Conservation (phyloP, 2,113 vertebrate genomes). For the Hippocampus guttulatus region DNA sequence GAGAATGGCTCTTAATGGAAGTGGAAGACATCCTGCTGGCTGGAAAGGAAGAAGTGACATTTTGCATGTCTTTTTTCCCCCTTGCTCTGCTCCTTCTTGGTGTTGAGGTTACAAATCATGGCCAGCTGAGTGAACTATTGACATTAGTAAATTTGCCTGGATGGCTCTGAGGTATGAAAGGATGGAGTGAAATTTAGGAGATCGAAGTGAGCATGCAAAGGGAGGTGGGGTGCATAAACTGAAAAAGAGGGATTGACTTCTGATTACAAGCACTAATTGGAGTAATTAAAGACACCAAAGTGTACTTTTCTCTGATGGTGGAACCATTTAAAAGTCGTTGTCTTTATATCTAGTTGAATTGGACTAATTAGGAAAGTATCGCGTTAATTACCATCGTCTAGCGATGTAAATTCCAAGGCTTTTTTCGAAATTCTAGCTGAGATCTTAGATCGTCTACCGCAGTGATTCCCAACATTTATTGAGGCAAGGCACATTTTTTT, state of each 20-base stretch:
- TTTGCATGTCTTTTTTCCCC: conserved; percentile 32
- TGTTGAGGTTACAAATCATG: conserved; percentile 44
- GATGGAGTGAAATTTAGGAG: conserved; percentile 31
- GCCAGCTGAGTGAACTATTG: conserved; percentile 49
- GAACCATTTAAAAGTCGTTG: conserved; percentile 57
- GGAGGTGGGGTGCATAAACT: conserved; percentile 14
- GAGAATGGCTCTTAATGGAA: conserved; percentile 35
- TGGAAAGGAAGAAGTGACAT: conserved; percentile 45
- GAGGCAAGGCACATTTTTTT: too few species aligned
- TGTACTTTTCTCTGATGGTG: conserved; percentile 46
- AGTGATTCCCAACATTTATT: too few species aligned
- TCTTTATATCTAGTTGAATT: conserved; percentile 58
- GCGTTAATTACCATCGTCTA: neutral
- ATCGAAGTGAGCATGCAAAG: conserved; percentile 12
- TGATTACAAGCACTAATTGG: conserved; percentile 62
- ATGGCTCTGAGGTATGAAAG: conserved; percentile 40
- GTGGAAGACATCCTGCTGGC: conserved; percentile 39
- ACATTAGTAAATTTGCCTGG: conserved; percentile 42
- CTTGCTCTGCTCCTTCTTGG: conserved; percentile 42
- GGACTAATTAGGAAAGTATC: conserved; percentile 13
- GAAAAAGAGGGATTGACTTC: conserved; percentile 58
- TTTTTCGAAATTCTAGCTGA: too few species aligned
- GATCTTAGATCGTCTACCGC: too few species aligned
- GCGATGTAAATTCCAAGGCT: too few species aligned
- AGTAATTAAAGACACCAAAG: conserved; percentile 59